Conservation (phyloP, 1,140 invertebrate species). For the Leptestheria dahalacensis region DNA sequence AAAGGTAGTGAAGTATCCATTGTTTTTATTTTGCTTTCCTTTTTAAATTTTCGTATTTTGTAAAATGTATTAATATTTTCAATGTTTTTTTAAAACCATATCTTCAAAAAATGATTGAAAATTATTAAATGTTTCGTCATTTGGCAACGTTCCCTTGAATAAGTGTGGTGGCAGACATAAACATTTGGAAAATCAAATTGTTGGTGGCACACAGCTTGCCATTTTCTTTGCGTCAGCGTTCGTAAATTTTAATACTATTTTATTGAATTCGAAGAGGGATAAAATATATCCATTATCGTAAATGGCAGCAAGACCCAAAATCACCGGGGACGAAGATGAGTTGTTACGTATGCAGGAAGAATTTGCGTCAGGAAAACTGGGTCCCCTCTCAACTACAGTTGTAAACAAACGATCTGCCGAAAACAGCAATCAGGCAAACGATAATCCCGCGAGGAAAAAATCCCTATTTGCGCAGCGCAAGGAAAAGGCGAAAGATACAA, state of each 20-base stretch:
- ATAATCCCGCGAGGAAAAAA: neutral
- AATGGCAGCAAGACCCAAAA: slow-evolving; percentile 22
- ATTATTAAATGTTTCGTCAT: neutral
- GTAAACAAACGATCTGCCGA: neutral
- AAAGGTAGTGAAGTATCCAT: too few species aligned
- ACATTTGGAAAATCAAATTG: too few species aligned
- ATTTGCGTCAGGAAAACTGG: slow-evolving; percentile 22
- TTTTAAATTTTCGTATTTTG: too few species aligned
- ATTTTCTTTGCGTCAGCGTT: too few species aligned
- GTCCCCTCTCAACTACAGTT: slow-evolving; percentile 16
- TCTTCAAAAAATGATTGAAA: too few species aligned
- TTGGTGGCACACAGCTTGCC: too few species aligned
- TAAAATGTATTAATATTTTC: too few species aligned
- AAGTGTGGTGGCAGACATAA: too few species aligned
- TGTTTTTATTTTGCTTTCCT: too few species aligned
- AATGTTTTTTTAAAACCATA: too few species aligned
- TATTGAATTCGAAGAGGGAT: neutral
- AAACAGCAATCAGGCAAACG: neutral
- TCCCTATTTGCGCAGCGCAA: slow-evolving; percentile 5
- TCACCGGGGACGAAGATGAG: slow-evolving; percentile 28
- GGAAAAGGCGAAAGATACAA: neutral
- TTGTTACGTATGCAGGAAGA: slow-evolving; percentile 28
- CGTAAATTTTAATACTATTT: neutral
- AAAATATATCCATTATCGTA: neutral
- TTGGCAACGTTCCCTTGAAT: neutral